Evolutionary conservation across 1,140 invertebrate genomes (phyloP), one percentile per base, ranked within the genome.

Genomic region (Metaphire vulgaris): DNA sequence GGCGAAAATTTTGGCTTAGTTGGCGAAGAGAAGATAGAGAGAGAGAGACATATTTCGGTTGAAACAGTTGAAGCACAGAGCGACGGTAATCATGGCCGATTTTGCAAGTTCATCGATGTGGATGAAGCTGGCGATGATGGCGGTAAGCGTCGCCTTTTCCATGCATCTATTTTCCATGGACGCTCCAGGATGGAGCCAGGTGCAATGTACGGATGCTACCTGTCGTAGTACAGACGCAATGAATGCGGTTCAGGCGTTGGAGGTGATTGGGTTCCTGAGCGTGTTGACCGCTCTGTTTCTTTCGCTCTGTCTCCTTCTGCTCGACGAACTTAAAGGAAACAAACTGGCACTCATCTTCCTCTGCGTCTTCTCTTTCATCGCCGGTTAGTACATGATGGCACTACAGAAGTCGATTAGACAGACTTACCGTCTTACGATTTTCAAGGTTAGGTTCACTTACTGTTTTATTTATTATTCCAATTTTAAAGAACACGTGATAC

Each of bases 251-350:
- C 41, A 56, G 41, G 41, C 41, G 41, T 21, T 56, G 12, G 32
- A 29, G 30, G 70, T 72, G 70, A 72, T 72, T 12, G 70, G 26
- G 70, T 72, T 30, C 70, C 70, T 72, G 26, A 30, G 14, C 6
- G n/a, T 72, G 26, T 32, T 72, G 70, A 32, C 33, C 12, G 70
- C 70, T n/a, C 21, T 72, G 12, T 14, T 72, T 31, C 70, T 72
- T 2, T 26, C 30, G 29, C 70, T 72, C 21, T 31, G 70, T 15
- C 70, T 72, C 26, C 12, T 72, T n/a, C 32, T 72, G 14, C 70
- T 72, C 32, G 70, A 72, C 70, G 70, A 72, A 33, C 33, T 72
- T 15, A 34, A 31, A 26, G 70, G 70, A 28, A 72, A 72, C 32
- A 72, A 72, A 72, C 6, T 33, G 12, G 70, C 70, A 15, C 70